Conservation (phyloP, 2,113 vertebrate species). For the Orcinus orca region DNA sequence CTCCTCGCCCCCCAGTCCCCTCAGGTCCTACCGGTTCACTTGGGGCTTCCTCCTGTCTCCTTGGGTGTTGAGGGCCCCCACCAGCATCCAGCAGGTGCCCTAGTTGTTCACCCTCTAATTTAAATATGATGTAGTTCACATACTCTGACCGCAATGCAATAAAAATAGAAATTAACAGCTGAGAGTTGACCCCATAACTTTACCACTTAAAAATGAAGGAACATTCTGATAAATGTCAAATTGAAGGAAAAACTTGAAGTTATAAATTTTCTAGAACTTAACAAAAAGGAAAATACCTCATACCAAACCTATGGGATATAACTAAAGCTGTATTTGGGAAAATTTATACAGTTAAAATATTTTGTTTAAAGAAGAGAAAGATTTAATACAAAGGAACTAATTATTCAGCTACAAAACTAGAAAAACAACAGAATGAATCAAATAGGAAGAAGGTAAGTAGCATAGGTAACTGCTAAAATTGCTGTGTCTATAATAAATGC, state of each 20-base stretch:
- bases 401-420: neutral
- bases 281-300: conserved; percentile 14
- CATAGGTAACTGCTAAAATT: neutral
- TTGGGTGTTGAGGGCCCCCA: too few relatives aligned
- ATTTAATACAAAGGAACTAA: neutral
- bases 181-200: neutral
- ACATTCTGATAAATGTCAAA: neutral
- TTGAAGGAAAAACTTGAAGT: neutral
- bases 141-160: neutral
- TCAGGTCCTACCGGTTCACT: too few relatives aligned
- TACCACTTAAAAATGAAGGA: neutral
- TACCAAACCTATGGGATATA: neutral
- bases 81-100: too few relatives aligned
- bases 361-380: neutral
- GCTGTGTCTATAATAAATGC: neutral
- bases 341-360: conserved; percentile 10
- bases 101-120: neutral
- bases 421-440: neutral
- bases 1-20: too few relatives aligned
- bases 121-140: neutral
- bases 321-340: neutral
- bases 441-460: neutral
- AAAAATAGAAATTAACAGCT: conserved; percentile 19
- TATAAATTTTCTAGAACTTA: neutral
- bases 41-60: too few relatives aligned